Base-by-base conservation (phyloP, 2,888 invertebrate genomes). In the Acrocyrtus sp. region DNA sequence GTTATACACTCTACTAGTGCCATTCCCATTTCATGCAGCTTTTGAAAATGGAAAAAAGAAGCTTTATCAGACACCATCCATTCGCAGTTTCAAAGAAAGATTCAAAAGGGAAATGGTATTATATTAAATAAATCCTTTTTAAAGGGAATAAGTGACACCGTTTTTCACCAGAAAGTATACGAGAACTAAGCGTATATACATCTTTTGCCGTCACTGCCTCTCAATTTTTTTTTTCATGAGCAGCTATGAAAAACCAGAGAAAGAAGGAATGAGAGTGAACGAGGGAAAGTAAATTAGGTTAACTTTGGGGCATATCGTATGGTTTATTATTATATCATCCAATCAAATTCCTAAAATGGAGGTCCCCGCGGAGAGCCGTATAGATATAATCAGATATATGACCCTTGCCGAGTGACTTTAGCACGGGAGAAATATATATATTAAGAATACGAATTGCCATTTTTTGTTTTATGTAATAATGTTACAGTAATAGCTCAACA, bases 291-390 rank as follows among this genome's bases (percentile, higher is more conserved):
- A 51, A 62, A 62, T 62, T 45, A 51, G 62, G 62, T 62, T 62
- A 62, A 50, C 48, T 61, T 19, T 34, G 39, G 50, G 48, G 17
- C 48, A 50, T 45, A 27, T 50, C 34, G 17, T 34, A 34, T 34
- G 34, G 6, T 34, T 34, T 34, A 34, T 34, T 34, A 34, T 34
- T 34, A 34, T 34, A 34, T 34, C 34, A 41, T 39, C 51, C 62
- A 62, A 62, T 62, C 62, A 61, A 61, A 61, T 61, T 61, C 34
- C 48, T 34, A 60, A 60, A n/a, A n/a, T n/a, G n/a, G 6, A 34
- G 34, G 12, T 12, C 34, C 12, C 34, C 34, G 12, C 34, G 5
- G 34, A 34, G 12, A 34, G n/a, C 12, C 34, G 12, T 34, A 34
- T 8, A 34, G 34, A 5, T 34, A n/a, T n/a, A n/a, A n/a, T n/a